These are phyloP conservation scores for Phenganax stokvisi DNA, from an alignment of 92 coral and sea anemone genomes.

Conservation along the genomic window DNA sequence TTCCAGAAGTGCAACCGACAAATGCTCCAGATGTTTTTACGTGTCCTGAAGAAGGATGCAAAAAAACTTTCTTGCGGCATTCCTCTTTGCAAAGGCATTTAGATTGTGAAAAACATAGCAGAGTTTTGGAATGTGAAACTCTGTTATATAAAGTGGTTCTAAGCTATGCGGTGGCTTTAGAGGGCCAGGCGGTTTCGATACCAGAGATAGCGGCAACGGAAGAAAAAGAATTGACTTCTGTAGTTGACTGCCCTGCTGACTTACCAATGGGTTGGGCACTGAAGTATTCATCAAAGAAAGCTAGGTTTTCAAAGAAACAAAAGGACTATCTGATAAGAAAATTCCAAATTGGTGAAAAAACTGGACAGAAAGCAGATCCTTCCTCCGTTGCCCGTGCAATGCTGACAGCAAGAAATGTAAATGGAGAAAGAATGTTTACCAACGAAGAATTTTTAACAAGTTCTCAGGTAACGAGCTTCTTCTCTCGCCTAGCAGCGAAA, in stretches of 20 bases:
- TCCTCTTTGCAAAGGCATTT: constrained; percentile 57
- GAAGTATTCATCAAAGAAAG: constrained; percentile 47
- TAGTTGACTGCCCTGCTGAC: constrained; percentile 15
- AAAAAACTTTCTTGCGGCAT: constrained; percentile 49
- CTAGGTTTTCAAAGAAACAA: constrained; percentile 43
- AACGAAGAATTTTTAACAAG: constrained; percentile 51
- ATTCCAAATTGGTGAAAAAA: constrained; percentile 53
- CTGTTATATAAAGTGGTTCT: constrained; percentile 52
- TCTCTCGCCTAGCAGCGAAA: constrained; percentile 52
- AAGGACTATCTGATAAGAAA: constrained; percentile 48
- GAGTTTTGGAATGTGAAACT: constrained; percentile 55
- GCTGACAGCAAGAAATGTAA: constrained; percentile 52
- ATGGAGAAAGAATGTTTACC: constrained; percentile 43
- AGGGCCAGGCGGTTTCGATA: constrained; percentile 47
- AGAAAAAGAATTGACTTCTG: constrained; percentile 15
- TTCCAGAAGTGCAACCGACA: constrained; percentile 28
- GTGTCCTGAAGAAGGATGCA: constrained; percentile 68
- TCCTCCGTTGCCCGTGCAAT: constrained; percentile 55
- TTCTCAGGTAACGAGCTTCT: constrained; percentile 51
- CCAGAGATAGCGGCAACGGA: constrained; percentile 32
- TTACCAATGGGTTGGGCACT: constrained; percentile 61
- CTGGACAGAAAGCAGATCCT: constrained; percentile 58
- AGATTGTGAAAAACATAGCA: constrained; percentile 55
- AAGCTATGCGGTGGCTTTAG: constrained; percentile 51
- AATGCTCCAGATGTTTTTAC: constrained; percentile 44